Evolutionary conservation across 1,140 invertebrate species (phyloP), one percentile per base, ranked within the genome.

Genomic region (Drosophila orena): DNA sequence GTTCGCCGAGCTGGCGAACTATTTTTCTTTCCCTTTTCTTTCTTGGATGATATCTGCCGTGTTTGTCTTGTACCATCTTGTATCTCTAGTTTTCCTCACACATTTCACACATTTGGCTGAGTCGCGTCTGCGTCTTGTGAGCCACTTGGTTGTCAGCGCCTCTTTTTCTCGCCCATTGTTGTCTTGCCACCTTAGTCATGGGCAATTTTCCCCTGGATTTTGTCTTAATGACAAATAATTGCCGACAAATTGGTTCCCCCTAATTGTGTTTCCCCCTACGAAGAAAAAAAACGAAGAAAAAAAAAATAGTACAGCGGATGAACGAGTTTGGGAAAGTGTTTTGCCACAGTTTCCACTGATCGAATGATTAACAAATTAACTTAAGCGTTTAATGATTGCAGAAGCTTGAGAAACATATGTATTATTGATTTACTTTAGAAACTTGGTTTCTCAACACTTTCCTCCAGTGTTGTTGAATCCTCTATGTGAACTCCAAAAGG

Each of bases 201-300:
- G 43, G 40, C 17, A n/a, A 34, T 42, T 56, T 61, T 27, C n/a
- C 58, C 49, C 55, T 64, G 57, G 60, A 40, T 56, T 73, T 30
- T 44, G 62, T 49, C 57, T 71, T 85, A 81, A 85, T 74, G 56
- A 59, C 69, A 66, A 78, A 88, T 88, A 85, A 88, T 88, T 88
- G 78, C 69, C 50, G 64, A 47, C 69, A 78, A 85, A 85, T 85
- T 81, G 83, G 60, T 74, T 61, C 50, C 27, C 20, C 20, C 35
- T 72, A 81, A 81, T 81, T 81, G 78, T 56, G 47, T 37, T 60
- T 68, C 37, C 37, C 30, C 20, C 0, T 17, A 17, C 1, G 17
- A 17, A 30, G 8, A 7, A 4, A 15, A 24, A n/a, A 22, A 37
- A n/a, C 30, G 20, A 11, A 7, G 2, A 15, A 24, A n/a, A 22